Evolutionary conservation across 2,888 invertebrate species (phyloP).

Genomic region (Rotaria magnacalcarata): DNA sequence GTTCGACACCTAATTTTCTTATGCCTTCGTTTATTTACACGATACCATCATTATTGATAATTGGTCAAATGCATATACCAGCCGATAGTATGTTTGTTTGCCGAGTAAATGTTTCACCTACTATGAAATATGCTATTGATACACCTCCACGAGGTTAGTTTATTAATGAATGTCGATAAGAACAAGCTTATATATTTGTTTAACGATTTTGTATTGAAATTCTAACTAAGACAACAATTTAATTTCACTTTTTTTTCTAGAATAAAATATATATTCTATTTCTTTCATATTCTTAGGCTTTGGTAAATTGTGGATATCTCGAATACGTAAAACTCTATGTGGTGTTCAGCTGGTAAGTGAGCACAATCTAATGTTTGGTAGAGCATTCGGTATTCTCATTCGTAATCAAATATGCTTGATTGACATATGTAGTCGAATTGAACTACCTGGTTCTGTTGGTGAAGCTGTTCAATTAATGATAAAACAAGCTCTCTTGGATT

Average conservation of each 20-base stretch:
- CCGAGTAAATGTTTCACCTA: background rate
- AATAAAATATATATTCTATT: too few species aligned
- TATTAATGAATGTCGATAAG: too few species aligned
- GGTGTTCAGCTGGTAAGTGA: background rate
- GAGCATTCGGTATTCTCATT: background rate
- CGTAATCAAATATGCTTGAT: background rate
- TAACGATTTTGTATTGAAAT: too few species aligned
- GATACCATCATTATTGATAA: background rate
- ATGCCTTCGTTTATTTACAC: background rate
- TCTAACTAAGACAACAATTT: too few species aligned
- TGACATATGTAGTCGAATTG: background rate
- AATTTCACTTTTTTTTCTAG: too few species aligned
- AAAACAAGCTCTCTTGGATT: background rate
- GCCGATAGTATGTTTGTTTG: background rate
- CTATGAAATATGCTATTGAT: background rate
- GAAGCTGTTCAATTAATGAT: background rate
- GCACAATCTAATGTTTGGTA: background rate
- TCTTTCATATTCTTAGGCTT: background rate
- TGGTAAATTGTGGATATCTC: constrained; percentile 4
- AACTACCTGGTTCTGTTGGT: background rate
- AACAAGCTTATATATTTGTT: too few species aligned
- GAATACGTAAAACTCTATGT: background rate
- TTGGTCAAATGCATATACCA: background rate
- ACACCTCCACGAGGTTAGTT: background rate
- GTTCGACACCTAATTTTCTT: background rate